Base-by-base conservation (phyloP, 2,113 vertebrate species). In the Cinclus cinclus region DNA sequence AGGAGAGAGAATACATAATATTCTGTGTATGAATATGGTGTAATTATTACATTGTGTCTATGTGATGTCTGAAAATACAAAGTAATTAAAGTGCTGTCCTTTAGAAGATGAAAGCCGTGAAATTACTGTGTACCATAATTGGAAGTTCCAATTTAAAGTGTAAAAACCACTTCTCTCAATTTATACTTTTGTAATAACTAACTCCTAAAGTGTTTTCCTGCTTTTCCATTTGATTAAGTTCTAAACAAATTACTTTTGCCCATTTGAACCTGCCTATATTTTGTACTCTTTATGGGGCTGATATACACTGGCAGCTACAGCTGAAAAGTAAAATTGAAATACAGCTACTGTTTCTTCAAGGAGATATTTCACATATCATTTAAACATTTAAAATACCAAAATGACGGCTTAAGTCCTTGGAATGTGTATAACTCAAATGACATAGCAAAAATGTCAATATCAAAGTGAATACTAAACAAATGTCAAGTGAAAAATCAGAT, bases 261-360 rank as follows among this genome's bases (percentile, higher is more conserved):
- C 9, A 46, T 35, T 83, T 62, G 23, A 24, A 65, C 55, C 87
- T 92, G 50, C 6, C 73, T 20, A 56, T 8, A 53, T 63, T 87
- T 86, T 81, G 30, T 92, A 22, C 60, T 91, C 24, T 63, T 92
- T 94, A 47, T 6, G 2, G n/a, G 62, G 25, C 19, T 94, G 50
- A 83, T 91, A 70, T 52, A 59, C 44, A 42, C 20, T 68, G 68
- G 37, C 46, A 94, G 14, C 52, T 87, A 41, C 62, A 90, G 53
- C 47, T 94, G 73, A 89, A 89, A 94, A 95, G 35, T 87, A 62
- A 95, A 56, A 90, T 46, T 90, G 83, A 96, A 96, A 83, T 65
- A 77, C 46, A 95, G 33, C 20, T 70, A 60, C 47, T 85, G 3
- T 78, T 86, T 93, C 93, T 96, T 96, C 62, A 90, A 88, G 62